phyloP scores from a whole-genome alignment of 1,140 invertebrate species.

The Papilio polytes region DNA sequence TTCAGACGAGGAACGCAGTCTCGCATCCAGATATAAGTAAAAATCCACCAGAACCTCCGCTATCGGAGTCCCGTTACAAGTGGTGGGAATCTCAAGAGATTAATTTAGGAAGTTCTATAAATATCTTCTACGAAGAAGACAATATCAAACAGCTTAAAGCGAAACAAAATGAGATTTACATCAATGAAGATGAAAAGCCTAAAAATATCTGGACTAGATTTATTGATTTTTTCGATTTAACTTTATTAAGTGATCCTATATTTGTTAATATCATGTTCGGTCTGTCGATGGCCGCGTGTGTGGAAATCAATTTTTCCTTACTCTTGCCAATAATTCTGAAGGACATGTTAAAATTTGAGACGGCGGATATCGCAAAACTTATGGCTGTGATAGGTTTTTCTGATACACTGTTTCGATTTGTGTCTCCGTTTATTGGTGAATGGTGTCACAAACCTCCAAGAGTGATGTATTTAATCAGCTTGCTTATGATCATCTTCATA shows the following conservation, averaged over 20 bases:
- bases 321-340: slow-evolving; percentile 87
- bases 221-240: slow-evolving; percentile 75
- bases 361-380: slow-evolving; percentile 84
- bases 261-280: slow-evolving; percentile 87
- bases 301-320: slow-evolving; percentile 88
- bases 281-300: slow-evolving; percentile 87
- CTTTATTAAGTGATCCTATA: slow-evolving; percentile 72
- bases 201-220: slow-evolving; percentile 58
- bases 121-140: slow-evolving; percentile 72
- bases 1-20: slow-evolving; percentile 67
- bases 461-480: slow-evolving; percentile 86
- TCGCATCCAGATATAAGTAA: slow-evolving; percentile 74
- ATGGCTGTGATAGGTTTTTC: slow-evolving; percentile 86
- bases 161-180: slow-evolving; percentile 40
- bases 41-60: slow-evolving; percentile 53
- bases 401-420: slow-evolving; percentile 85
- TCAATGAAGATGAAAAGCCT: slow-evolving; percentile 48
- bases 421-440: slow-evolving; percentile 86
- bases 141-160: slow-evolving; percentile 52
- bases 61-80: slow-evolving; percentile 67
- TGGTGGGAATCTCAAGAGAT: slow-evolving; percentile 82
- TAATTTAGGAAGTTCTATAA: slow-evolving; percentile 77
- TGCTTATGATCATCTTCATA: slow-evolving; percentile 85
- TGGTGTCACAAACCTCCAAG: slow-evolving; percentile 85
- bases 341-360: slow-evolving; percentile 84